Evolutionary conservation across 2,888 invertebrate species (phyloP).

Genomic region (Platycnemis pennipes): DNA sequence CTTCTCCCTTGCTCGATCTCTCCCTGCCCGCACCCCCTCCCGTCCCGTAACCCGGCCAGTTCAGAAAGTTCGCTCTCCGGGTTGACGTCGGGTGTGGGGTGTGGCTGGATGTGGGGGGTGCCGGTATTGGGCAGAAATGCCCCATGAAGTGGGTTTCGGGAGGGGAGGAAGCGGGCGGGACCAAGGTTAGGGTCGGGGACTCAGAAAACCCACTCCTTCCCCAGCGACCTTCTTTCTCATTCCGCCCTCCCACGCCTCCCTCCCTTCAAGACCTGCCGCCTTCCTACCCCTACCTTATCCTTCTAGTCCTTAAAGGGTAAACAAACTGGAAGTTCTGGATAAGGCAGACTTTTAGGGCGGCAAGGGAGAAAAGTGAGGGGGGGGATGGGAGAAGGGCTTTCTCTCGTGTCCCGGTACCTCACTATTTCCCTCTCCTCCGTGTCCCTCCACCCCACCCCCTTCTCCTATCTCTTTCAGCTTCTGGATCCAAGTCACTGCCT

Average conservation of each 20-base stretch:
- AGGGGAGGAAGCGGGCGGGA: background rate
- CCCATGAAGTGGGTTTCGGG: background rate
- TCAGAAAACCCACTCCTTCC: background rate
- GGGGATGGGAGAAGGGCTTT: background rate
- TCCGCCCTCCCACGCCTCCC: background rate
- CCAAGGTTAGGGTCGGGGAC: background rate
- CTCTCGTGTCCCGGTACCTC: background rate
- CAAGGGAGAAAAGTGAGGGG: background rate
- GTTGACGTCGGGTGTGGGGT: background rate
- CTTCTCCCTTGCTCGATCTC: background rate
- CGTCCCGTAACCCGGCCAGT: background rate
- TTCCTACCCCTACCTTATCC: background rate
- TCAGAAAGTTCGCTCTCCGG: background rate
- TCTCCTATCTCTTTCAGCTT: constrained; percentile 31
- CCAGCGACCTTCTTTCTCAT: background rate
- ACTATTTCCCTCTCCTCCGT: background rate
- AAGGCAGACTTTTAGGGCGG: constrained; percentile 21
- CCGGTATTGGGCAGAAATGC: background rate
- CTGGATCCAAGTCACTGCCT: background rate
- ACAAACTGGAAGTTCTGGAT: constrained; percentile 39
- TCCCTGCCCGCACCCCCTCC: background rate
- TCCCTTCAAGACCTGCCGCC: background rate
- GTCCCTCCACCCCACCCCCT: background rate
- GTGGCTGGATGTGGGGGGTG: background rate
- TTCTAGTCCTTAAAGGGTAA: constrained; percentile 32